These are phyloP conservation scores for Merluccius polli DNA, from an alignment of 2,797 vertebrate genomes.

Conservation along the genomic window DNA sequence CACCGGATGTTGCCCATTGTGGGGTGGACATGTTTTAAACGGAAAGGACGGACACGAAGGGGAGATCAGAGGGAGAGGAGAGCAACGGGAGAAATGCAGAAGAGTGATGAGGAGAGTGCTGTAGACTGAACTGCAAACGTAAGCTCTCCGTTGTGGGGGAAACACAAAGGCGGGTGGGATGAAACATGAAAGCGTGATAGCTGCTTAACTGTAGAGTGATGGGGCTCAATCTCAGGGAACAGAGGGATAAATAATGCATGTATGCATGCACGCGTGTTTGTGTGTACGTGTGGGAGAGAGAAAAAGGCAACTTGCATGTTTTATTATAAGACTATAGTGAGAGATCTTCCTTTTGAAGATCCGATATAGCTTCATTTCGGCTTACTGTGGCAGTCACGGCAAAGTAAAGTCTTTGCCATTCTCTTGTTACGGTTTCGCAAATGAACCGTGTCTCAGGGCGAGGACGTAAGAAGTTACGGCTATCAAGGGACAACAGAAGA, in stretches of 20 bases:
- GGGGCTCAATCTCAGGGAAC: background rate
- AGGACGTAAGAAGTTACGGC: too few species aligned
- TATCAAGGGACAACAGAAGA: too few species aligned
- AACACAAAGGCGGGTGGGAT: background rate
- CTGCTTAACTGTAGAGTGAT: background rate
- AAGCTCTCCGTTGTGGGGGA: background rate
- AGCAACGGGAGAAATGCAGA: constrained; percentile 2
- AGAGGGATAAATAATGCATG: background rate
- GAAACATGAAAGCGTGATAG: background rate
- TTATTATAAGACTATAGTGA: background rate
- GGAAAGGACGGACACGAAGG: constrained; percentile 4
- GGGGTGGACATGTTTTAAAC: background rate
- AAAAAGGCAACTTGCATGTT: background rate
- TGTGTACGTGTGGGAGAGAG: background rate
- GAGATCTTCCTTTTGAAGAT: background rate
- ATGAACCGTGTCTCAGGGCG: too few species aligned
- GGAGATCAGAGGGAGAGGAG: constrained; percentile 21
- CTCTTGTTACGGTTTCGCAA: too few species aligned
- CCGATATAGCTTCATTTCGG: background rate
- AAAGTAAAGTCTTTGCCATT: too few species aligned
- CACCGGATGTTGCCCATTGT: background rate
- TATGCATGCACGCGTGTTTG: too few species aligned
- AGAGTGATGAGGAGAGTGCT: constrained; percentile 21
- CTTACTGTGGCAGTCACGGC: too few species aligned
- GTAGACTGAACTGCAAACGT: background rate